A percentile compares a stretch with the other conserved stretches of the same genome.
Evolutionary conservation across 2,113 vertebrate species (phyloP).

Genomic region (Pangasianodon gigas): DNA sequence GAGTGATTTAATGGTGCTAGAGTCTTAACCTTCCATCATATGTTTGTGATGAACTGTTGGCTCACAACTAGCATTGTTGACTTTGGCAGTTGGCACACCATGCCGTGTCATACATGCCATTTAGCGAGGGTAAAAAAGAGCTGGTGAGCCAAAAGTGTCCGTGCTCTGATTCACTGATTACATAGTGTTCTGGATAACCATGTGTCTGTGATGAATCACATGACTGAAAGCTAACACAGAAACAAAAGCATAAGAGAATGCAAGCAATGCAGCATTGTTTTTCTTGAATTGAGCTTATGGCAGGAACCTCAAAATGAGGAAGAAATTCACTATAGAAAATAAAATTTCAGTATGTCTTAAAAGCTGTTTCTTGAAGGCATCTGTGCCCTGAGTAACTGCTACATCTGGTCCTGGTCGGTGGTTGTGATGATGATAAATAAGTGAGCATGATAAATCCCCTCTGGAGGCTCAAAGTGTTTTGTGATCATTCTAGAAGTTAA

Average conservation of each 20-base stretch:
- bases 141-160: conserved; percentile 7
- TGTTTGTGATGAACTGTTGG: background rate
- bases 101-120: conserved; percentile 14
- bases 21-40: background rate
- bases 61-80: background rate
- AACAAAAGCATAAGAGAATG: conserved; percentile 11
- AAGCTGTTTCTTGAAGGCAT: background rate
- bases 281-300: background rate
- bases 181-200: conserved; percentile 4
- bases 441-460: background rate
- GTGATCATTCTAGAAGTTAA: background rate
- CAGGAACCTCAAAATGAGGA: background rate
- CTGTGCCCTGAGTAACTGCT: background rate
- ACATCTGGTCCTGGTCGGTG: conserved; percentile 24
- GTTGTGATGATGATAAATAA: no score
- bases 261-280: background rate
- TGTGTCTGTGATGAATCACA: conserved; percentile 33
- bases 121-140: background rate
- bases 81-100: background rate
- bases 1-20: background rate
- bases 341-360: background rate
- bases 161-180: conserved; percentile 11
- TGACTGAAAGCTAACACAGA: background rate
- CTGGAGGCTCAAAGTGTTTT: background rate
- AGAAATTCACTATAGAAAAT: background rate